Evolutionary conservation across 1,140 invertebrate species (phyloP), one percentile per base, ranked within the genome.

Genomic region (Polypedilum vanderplanki): DNA sequence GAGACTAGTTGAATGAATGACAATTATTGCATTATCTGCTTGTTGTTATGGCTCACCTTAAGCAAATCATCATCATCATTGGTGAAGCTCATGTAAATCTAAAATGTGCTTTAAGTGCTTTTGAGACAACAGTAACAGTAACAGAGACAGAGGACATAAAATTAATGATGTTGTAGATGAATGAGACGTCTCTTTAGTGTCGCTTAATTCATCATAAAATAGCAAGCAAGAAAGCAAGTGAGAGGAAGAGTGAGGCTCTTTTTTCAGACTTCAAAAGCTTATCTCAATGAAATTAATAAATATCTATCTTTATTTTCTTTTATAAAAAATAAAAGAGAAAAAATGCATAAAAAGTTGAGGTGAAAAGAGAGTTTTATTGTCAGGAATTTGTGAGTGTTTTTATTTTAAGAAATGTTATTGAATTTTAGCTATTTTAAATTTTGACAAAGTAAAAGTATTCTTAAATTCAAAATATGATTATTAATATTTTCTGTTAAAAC

Each of bases 131-230:
- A 57, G 3, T 12, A 57, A 57, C 46, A n/a, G 12, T 46, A 8
- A 15, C 46, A 15, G 12, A n/a, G 12, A 15, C 2, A 9, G 41
- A 46, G 15, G n/a, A 57, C 9, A 57, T 57, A 57, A 57, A 57
- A 57, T 57, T 57, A 57, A 57, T 57, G 46, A 57, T 57, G 46
- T 57, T 57, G 46, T 57, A 57, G 46, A 57, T 57, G 46, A n/a
- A 57, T 57, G 46, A 57, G 46, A 57, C 46, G n/a, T 57, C 46
- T 57, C 46, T 57, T 57, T 57, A n/a, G 46, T 57, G 46, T 57
- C 46, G n/a, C 46, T 57, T 57, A 57, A 57, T 57, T 57, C 46
- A 57, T 57, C 46, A 57, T 57, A 57, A 57, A 57, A n/a, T 57
- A n/a, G n/a, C n/a, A 33, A 33, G 24, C 24, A 33, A 33, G 24